Evolutionary conservation across 2,888 invertebrate genomes (phyloP), one percentile per base, ranked within the genome.

Genomic region (Seira ritae): DNA sequence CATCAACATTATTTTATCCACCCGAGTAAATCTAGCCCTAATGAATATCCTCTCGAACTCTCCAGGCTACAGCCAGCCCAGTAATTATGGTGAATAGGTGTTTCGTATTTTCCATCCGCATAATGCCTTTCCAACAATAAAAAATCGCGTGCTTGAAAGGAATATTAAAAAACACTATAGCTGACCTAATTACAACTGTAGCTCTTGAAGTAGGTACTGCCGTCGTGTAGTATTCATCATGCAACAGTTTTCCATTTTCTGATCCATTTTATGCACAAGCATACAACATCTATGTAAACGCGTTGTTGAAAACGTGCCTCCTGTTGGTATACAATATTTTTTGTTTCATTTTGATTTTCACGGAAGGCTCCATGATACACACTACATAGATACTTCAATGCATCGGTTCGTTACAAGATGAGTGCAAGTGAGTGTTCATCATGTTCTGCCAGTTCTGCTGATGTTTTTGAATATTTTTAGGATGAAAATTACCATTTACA

Each of bases 101-200:
- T 55, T n/a, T 55, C 15, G n/a, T 55, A 31, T 12, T 55, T 55
- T 55, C 55, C 55, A 55, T 55, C 31, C 31, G 55, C 55, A 55
- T 55, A n/a, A 55, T n/a, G 55, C 55, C 15, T 17, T 55, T 17
- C 31, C 55, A 55, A 55, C 55, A 12, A 55, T 20, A 24, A 20
- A 31, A 66, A 78, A 71, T 78, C 66, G 78, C 78, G 78, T 78
- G 78, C 65, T 78, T 62, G 23, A 62, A 69, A 31, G 23, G 19
- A 68, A 77, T 77, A 22, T 71, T 55, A 55, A 55, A 55, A 55
- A 55, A 55, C 55, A 55, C 55, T 17, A 46, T 37, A 24, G 50
- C 42, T 71, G 78, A 78, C 78, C 78, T 78, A 78, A 78, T 78
- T 78, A 71, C 77, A 55, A 31, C 31, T 31, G n/a, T 55, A 12